Base-by-base conservation (phyloP, 2,888 invertebrate genomes). In the Heliothis peltigera region DNA sequence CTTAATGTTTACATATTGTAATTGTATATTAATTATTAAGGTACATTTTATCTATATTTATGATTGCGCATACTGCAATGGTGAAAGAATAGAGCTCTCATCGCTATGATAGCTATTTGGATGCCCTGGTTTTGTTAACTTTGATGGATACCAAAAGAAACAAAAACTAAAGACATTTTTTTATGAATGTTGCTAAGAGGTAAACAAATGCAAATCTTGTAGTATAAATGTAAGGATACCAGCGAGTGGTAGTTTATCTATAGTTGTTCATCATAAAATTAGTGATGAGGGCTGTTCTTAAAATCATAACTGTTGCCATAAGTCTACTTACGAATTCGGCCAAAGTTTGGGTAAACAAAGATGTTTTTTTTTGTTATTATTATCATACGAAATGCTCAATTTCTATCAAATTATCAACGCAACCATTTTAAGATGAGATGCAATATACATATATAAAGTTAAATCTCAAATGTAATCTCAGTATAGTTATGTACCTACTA, bases 1-100 rank as follows among this genome's bases (percentile, higher is more conserved):
- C 69, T 74, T 75, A 77, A 55, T 32, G 32, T 32, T 32, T 32
- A 32, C 32, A 32, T 49, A 63, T 63, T 48, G 28, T 71, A 48
- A 65, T 58, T 49, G 39, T 76, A 76, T 54, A 44, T 58, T 32
- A 32, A 10, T 32, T 3, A n/a, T 48, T 75, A 64, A 57, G 48
- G 32, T 56, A 49, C 46, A 48, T 22, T 21, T 57, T 52, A 46
- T 5, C n/a, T 49, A 19, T 43, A 49, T 15, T 10, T 56, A 51
- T 6, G 17, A 22, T 32, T 66, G 46, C 46, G 22, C 18, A 70
- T 42, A 10, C 19, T 52, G 28, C 21, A 55, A 25, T 47, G 21
- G 12, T 17, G 70, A 44, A 15, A 32, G 10, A 4, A 42, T 42
- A 42, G 18, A 28, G 39, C 60, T 54, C 59, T 67, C 53, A 49